phyloP scores from a whole-genome alignment of 2,113 vertebrate genomes.

The Microtus montanus region DNA sequence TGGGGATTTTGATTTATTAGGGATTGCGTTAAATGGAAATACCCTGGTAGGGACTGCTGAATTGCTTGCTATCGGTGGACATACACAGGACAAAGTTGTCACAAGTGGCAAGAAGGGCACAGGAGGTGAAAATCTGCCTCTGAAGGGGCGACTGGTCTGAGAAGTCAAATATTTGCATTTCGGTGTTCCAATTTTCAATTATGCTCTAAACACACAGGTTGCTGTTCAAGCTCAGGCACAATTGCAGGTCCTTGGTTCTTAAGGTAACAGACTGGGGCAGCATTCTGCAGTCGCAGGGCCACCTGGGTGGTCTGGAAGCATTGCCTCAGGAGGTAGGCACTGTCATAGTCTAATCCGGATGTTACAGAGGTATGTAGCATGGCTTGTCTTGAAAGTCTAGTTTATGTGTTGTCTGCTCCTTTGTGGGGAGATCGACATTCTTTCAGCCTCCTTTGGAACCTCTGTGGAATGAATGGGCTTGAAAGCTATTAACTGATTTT shows the following conservation, averaged over 20 bases:
- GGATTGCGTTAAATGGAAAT: background rate
- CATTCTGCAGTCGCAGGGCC: background rate
- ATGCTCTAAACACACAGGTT: background rate
- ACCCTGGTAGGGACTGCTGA: background rate
- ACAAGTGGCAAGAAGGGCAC: background rate
- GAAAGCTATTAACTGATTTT: conserved; percentile 61
- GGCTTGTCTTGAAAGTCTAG: conserved; percentile 73
- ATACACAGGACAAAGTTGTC: background rate
- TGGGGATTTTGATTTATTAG: conserved; percentile 2
- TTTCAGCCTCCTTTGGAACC: conserved; percentile 57
- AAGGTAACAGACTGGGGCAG: background rate
- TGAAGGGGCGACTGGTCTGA: background rate
- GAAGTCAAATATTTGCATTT: conserved; percentile 44
- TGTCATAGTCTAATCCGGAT: conserved; percentile 69
- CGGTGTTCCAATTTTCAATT: background rate
- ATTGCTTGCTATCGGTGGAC: background rate
- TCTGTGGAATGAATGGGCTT: conserved; percentile 64
- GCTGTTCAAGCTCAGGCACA: background rate
- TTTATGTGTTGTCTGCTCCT: conserved; percentile 72
- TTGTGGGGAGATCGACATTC: conserved; percentile 65
- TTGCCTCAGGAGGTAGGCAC: conserved; percentile 52
- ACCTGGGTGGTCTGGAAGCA: conserved; percentile 76
- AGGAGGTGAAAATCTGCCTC: background rate
- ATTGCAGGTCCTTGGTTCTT: background rate
- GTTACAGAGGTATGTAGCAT: conserved; percentile 76